phyloP scores from a whole-genome alignment of 2,113 vertebrate genomes.

The Peromyscus polionotus region DNA sequence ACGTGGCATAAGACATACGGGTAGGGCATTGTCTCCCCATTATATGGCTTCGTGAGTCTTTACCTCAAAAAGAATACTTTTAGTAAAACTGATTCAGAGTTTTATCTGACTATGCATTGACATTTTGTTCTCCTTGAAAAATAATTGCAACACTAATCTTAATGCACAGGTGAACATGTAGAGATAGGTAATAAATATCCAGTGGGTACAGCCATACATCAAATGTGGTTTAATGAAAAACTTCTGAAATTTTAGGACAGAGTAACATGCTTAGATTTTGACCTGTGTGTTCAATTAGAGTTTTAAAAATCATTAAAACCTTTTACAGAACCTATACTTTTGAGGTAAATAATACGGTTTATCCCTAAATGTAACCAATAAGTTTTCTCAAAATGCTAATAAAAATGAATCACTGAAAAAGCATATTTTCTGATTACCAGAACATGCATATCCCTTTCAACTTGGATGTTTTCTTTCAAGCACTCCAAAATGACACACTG shows the following conservation, averaged over 20 bases:
- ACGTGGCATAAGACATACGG: not conserved
- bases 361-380: not conserved
- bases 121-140: conserved; percentile 29
- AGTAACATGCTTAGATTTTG: conserved; percentile 2
- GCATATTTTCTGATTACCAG: conserved; percentile 58
- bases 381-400: not conserved
- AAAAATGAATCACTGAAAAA: conserved; percentile 8
- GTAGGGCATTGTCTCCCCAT: not conserved
- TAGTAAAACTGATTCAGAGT: conserved; percentile 62
- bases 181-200: conserved; percentile 54
- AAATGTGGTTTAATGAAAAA: not conserved
- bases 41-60: not conserved
- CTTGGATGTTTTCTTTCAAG: not conserved
- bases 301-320: conserved; percentile 10
- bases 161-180: conserved; percentile 23
- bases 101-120: conserved; percentile 32
- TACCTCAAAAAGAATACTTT: conserved; percentile 19
- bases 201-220: conserved; percentile 6
- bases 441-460: conserved; percentile 38
- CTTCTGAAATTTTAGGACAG: conserved; percentile 55
- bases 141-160: conserved; percentile 30
- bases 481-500: not conserved
- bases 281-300: not conserved
- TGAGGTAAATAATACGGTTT: not conserved
- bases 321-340: conserved; percentile 35